These are phyloP conservation scores for Cryptotis parvus DNA, from an alignment of 2,113 vertebrate species.

Conservation along the genomic window DNA sequence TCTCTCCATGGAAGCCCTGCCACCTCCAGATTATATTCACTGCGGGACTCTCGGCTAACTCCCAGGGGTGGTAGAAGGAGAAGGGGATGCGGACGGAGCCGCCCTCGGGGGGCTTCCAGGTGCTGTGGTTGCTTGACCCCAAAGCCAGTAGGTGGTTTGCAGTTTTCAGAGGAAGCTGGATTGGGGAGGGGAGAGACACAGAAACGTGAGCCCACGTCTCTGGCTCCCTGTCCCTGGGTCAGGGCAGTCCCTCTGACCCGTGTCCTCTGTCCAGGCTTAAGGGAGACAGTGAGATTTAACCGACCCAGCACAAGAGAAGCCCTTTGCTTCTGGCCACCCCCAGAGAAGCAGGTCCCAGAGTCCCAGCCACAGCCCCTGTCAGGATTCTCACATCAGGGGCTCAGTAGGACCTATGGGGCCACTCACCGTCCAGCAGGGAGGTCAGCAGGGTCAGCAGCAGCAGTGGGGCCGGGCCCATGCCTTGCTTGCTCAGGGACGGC, in stretches of 20 bases:
- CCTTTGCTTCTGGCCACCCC: neutral
- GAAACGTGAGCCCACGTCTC: neutral
- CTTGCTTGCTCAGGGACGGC: neutral
- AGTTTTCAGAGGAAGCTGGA: neutral
- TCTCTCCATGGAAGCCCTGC: accelerated
- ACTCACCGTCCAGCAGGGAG: slow-evolving; percentile 29
- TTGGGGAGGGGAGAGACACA: neutral
- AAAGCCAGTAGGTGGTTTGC: accelerated
- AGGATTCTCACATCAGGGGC: neutral
- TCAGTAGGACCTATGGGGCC: no score
- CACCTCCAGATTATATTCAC: neutral
- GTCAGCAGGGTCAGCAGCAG: neutral
- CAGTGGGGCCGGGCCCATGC: neutral
- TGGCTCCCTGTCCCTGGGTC: neutral
- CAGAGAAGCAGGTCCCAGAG: neutral
- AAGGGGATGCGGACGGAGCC: slow-evolving; percentile 49
- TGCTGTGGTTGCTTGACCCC: accelerated
- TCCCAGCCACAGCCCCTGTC: neutral
- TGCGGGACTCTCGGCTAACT: accelerated
- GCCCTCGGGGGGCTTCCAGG: neutral
- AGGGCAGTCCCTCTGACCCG: neutral
- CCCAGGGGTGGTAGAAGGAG: neutral
- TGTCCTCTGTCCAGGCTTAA: neutral
- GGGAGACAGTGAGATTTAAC: neutral
- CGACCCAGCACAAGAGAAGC: neutral